Evolutionary conservation across 2,113 vertebrate species (phyloP), one percentile per base, ranked within the genome.

Genomic region (Steatornis caripensis): DNA sequence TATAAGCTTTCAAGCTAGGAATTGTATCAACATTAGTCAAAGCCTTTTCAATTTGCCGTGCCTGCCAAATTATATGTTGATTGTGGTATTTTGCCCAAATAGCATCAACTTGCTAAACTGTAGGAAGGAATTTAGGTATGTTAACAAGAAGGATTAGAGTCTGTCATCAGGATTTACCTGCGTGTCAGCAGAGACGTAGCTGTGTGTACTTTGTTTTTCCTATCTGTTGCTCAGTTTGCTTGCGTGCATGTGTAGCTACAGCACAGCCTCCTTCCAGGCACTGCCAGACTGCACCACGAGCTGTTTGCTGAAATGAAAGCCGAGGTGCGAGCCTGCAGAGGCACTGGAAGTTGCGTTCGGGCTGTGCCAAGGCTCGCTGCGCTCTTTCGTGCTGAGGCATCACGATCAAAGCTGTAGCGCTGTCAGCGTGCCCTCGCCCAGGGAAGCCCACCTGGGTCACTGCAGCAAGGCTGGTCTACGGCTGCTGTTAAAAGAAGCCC

Each of bases 11-110:
- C 93, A 90, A 80, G 86, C 81, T 90, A 94, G 43, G 46, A 85
- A 87, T 86, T 90, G 89, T 72, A 86, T 81, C 61, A 90, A 87
- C 75, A 29, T 96, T 92, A 90, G 74, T 89, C 75, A 92, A 96
- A 96, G 93, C 84, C 84, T 95, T 95, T 97, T 91, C 83, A 97
- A 93, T 94, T 90, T 87, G 57, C 83, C 5, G 0, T 78, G 90
- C 81, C 84, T 91, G 91, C 79, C 65, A 94, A 75, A 69, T 90
- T 93, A 70, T 46, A 89, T 29, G 95, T 94, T 95, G 74, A 83
- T 89, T 90, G 64, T 93, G 61, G 58, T 69, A 30, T 94, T 97
- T 86, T 81, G 82, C 57, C 86, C 82, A 81, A 92, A 87, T 30
- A 83, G 51, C 75, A 89, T 64, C 80, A 62, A 46, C 53, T 71